Conservation (phyloP, 2,113 vertebrate species). For the Genyomyrus donnyi region DNA sequence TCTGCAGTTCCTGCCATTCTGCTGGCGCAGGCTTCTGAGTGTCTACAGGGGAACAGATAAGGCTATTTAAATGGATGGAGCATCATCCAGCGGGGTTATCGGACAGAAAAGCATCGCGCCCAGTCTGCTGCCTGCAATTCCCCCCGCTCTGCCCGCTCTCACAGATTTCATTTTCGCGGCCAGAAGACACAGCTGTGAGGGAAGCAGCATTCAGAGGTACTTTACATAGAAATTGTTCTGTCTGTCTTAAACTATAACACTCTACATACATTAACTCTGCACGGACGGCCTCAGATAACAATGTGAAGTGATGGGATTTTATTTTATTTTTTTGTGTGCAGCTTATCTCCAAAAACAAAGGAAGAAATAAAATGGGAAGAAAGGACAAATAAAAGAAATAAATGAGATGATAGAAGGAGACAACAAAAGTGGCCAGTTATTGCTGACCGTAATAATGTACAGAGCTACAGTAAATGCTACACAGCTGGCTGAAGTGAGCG, state of each 20-base stretch:
- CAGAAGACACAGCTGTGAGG: not conserved
- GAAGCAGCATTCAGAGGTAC: not conserved
- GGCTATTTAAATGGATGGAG: constrained; percentile 24
- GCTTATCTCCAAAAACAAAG: not conserved
- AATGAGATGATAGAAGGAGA: not conserved
- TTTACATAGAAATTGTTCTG: constrained; percentile 16
- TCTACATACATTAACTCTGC: constrained; percentile 12
- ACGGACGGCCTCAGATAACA: not conserved
- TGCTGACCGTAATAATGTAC: not conserved
- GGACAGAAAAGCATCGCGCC: not conserved
- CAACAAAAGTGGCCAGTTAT: not conserved
- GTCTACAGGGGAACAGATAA: constrained; percentile 22
- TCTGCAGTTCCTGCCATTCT: not conserved
- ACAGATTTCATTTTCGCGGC: not conserved
- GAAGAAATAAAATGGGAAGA: not conserved
- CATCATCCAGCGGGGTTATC: constrained; percentile 24
- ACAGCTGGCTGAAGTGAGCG: not conserved
- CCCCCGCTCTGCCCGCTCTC: not conserved
- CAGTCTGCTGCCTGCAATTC: not conserved
- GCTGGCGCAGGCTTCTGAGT: not conserved
- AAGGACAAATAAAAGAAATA: not conserved
- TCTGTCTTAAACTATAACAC: constrained; percentile 15
- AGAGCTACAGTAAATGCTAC: not conserved
- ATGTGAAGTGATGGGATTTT: not conserved
- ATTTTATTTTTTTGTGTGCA: not conserved